Base-by-base conservation (phyloP, 1,140 invertebrate species). In the Pachyrhynchus sulphureomaculatus region DNA sequence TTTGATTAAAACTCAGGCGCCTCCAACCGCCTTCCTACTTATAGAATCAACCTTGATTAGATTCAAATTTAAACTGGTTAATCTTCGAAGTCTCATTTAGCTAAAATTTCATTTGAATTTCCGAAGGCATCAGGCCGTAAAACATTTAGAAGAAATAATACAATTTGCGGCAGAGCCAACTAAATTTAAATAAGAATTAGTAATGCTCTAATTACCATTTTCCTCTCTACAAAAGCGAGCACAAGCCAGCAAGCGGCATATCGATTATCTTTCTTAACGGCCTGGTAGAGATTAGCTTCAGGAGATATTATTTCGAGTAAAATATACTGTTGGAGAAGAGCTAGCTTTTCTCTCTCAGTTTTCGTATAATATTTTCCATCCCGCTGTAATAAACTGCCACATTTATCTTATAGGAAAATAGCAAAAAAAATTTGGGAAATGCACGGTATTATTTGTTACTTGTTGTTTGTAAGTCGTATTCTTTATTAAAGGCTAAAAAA, bases 171-270 rank as follows among this genome's bases (percentile, higher is more conserved):
- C 39, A 21, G 42, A 33, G 37, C 20, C 56, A 48, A 58, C 56
- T 58, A 58, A 58, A 58, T 58, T 58, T 58, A 58, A 58, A 58
- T 58, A 49, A 48, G 56, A 49, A 58, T 58, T 58, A 58, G 56
- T 41, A 33, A 58, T 58, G 56, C 44, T 41, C 32, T 39, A 58
- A 58, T 58, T 58, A 49, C 18, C 32, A 44, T 49, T 45, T 57
- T 17, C 24, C 13, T n/a, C 15, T 24, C 24, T 49, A 32, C 13
- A 32, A 51, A 51, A 39, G 17, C 39, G 54, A 23, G 12, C 18
- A 36, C 56, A n/a, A 57, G 24, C 10, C 41, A 20, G 32, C 9
- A 17, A 34, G 37, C 15, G 44, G 20, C 44, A 20, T 44, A 57
- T 54, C 52, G 52, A 54, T 54, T 51, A 34, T 34, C 48, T 51